Evolutionary conservation across 2,888 invertebrate species (phyloP), one percentile per base, ranked within the genome.

Genomic region (Halictus quadricinctus): DNA sequence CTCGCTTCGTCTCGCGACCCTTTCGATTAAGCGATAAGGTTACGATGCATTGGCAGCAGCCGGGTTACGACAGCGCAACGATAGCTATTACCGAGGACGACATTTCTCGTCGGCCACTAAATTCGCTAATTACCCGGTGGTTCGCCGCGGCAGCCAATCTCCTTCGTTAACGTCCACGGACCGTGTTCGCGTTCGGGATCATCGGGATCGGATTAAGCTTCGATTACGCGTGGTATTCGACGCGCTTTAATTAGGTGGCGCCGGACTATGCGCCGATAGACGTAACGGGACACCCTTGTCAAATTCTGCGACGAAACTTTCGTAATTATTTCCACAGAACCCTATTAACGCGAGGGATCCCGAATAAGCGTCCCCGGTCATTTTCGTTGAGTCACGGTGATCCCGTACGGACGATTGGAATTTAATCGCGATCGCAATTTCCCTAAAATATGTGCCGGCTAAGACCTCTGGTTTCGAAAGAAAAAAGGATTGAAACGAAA

Each of bases 181-280:
- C 25, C 60, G 64, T 66, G 78, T 73, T 73, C 69, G 54, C 76
- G 41, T 15, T 60, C 25, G 25, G 60, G 60, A 60, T 60, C 60
- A 60, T 41, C 79, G 81, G 90, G 90, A 88, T 92, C 89, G 82
- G 87, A 87, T 90, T 88, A 89, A 89, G 89, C 88, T 89, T 88
- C 90, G 92, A 92, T 92, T 92, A 90, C 88, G 89, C 88, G 81
- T 76, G 90, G 89, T 90, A 92, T 91, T 92, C 87, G 90, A 92
- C 85, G 88, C 88, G 91, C 85, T 91, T 92, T 92, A 92, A 92
- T 92, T 91, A 92, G 90, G 83, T 89, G 90, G 89, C 87, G 48
- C 25, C 36, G 50, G 76, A 36, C 72, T 60, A 70, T 76, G 84
- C 64, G 72, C 50, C 84, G 79, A 48, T 72, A 46, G 70, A 58